Base-by-base conservation (phyloP, 64 coral and sea anemone species). In the Actinia tenebrosa region DNA sequence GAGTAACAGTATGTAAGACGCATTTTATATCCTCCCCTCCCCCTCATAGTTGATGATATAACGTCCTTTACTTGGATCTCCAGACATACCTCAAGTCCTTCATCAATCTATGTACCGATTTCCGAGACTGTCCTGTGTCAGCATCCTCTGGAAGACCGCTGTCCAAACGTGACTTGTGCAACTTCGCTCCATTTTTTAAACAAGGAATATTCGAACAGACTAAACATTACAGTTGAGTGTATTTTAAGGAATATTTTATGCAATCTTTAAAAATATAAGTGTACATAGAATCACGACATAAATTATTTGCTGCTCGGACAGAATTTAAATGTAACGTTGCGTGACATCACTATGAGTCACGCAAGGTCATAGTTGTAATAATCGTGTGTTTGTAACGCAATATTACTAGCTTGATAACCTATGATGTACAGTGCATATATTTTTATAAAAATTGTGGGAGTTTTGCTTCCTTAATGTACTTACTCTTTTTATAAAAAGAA, bases 201-300 rank as follows among this genome's bases (percentile, higher is more conserved):
- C 97, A 99, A 91, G 97, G 97, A 88, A 95, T 99, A 18, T 99
- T 99, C 30, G 97, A 99, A 15, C 97, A 99, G 72, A 95, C 97
- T 4, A 95, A 94, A 84, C 86, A 85, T 53, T 99, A 95, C 53
- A 85, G 84, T 25, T 90, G 45, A 81, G 13, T 1, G 1, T 42
- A 75, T 75, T 75, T 75, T 75, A 75, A 42, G 10, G 14, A 75
- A 8, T 30, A 66, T 75, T 43, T 75, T 75, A 75, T 30, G 19
- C 64, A 75, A 42, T 75, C n/a, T 6, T 25, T 37, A 71, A 75
- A 30, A 30, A 75, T 22, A 75, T 42, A 18, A 14, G 69, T 75
- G 69, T 75, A 75, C 10, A 75, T 75, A 75, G 69, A 30, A 30
- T 75, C 69, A 75, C 63, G 23, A 75, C 10, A 30, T 75, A 27